Evolutionary conservation across 2,113 vertebrate species (phyloP), one percentile per base, ranked within the genome.

Genomic region (Gadus macrocephalus): DNA sequence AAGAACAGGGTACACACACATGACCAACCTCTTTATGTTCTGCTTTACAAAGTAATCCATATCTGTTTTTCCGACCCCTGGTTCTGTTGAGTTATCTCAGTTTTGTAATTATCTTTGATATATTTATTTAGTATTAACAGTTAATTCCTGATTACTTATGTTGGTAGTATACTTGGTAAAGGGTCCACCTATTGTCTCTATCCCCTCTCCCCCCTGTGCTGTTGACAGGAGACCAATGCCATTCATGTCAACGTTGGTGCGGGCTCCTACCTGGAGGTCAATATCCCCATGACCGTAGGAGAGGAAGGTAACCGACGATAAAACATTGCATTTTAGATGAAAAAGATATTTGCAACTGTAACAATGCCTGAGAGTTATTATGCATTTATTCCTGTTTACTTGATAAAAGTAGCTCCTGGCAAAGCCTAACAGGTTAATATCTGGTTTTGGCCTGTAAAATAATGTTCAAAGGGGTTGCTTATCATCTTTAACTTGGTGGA

Each of bases 181-280:
- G 42, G 11, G 9, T 49, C 70, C 70, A 63, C 63, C 17, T 67
- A 25, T 61, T 61, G 15, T 70, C 35, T 78, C 20, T 55, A 56
- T 58, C 58, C 64, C 70, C 31, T 65, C 70, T 78, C 20, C 61
- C 28, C 60, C 66, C 56, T 17, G 65, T 62, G 74, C 67, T 80
- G 73, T 74, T 81, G 64, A 66, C 78, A 99, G 97, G 97, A 99
- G 90, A 99, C 97, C 4, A 99, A 98, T 84, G 97, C 97, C 78
- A 93, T 99, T n/a, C 97, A 99, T 90, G 97, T 99, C 70, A 99
- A 99, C 42, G 96, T 99, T 65, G 97, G 97, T 67, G 97, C 97
- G 64, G 97, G 97, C 73, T 99, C 97, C n/a, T 99, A 99, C 85
- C 91, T 99, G 90, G 97, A 99, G 91, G 93, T 99, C 83, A 99